A percentile compares a stretch with the other conserved stretches of the same genome.
phyloP scores from a whole-genome alignment of 2,797 vertebrate species.

The Brachyalestes nurse region DNA sequence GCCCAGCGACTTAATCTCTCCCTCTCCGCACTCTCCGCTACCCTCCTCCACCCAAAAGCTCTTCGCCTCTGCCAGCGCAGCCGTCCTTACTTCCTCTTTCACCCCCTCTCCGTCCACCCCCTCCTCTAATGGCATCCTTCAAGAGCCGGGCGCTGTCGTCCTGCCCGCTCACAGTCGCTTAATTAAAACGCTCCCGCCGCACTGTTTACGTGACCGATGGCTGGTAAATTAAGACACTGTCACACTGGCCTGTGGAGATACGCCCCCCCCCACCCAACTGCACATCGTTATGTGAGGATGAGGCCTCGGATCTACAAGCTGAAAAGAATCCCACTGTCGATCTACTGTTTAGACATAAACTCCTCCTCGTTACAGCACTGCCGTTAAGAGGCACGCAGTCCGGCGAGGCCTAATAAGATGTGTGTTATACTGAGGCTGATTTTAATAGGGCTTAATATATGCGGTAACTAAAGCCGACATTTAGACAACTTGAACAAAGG shows the following conservation, averaged over 20 bases:
- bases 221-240: slow-evolving; percentile 69
- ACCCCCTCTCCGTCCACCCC: slow-evolving; percentile 46
- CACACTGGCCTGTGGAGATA: slow-evolving; percentile 46
- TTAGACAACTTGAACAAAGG: slow-evolving; percentile 50
- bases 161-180: slow-evolving; percentile 65
- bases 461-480: slow-evolving; percentile 56
- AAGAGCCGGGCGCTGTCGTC: slow-evolving; percentile 58
- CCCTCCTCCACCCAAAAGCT: slow-evolving; percentile 40
- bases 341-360: slow-evolving; percentile 61
- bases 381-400: slow-evolving; percentile 57
- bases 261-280: slow-evolving; percentile 20
- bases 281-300: slow-evolving; percentile 16
- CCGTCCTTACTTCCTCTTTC: slow-evolving; percentile 41
- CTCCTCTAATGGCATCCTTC: slow-evolving; percentile 58
- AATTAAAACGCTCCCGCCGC: slow-evolving; percentile 71
- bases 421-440: slow-evolving; percentile 55
- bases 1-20: slow-evolving; percentile 57
- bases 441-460: slow-evolving; percentile 67
- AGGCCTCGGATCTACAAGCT: slow-evolving; percentile 29
- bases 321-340: slow-evolving; percentile 58
- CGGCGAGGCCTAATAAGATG: slow-evolving; percentile 60
- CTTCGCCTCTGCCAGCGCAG: slow-evolving; percentile 47
- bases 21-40: slow-evolving; percentile 41
- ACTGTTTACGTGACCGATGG: slow-evolving; percentile 60
- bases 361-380: slow-evolving; percentile 58